Base-by-base conservation (phyloP, 1,140 invertebrate species). In the Melanaphis sacchari region DNA sequence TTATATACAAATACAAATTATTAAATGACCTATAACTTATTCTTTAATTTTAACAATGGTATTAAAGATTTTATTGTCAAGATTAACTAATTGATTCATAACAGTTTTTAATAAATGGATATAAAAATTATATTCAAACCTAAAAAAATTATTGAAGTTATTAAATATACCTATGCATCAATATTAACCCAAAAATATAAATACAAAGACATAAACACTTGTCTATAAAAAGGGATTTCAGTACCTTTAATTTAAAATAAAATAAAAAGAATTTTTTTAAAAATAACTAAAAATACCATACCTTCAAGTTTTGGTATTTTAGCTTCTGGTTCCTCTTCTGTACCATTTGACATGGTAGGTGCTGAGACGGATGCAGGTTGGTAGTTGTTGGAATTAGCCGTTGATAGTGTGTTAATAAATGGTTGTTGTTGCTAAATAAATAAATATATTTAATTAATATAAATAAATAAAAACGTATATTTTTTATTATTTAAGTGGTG, bases 231-330 rank as follows among this genome's bases (percentile, higher is more conserved):
- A 87, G 31, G 41, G 46, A 89, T 54, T 52, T 89, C 3, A 54
- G 38, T 89, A 89, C 88, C 88, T 38, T 85, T 89, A 52, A 38
- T 38, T 49, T 24, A 89, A 85, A 89, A 52, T 8, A 89, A 38
- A 54, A 26, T 26, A 89, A 89, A 38, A 26, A 11, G 6, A 15
- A 90, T 8, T 90, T n/a, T 18, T 59, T 90, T 59, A 5, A 91
- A 81, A 81, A 31, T 4, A 81, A 91, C n/a, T 81, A 46, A 81
- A 91, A 76, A 91, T 92, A 92, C 90, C 15, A 93, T 93, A 93
- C 91, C 91, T 93, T 93, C 91, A 41, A 31, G 91, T 84, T 38
- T 93, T 52, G 91, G 76, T 84, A 93, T 59, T 84, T 93, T 93
- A 84, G 91, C 43, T 40, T 52, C 46, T 40, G 91, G 76, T 93